These are phyloP conservation scores for Pseudorasbora parva DNA, from an alignment of 2,113 vertebrate species.

Conservation along the genomic window DNA sequence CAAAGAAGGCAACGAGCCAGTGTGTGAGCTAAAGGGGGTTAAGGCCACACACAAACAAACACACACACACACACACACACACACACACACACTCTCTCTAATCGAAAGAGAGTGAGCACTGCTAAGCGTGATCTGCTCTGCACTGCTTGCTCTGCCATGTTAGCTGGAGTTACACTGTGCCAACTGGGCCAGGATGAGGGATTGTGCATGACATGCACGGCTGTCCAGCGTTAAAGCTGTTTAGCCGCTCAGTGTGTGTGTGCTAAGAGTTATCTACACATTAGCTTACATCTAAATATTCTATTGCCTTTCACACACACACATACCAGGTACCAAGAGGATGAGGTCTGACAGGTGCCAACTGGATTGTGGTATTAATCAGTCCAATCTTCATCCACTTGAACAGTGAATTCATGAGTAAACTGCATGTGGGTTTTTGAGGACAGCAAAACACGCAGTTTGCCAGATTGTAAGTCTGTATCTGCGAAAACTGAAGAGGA, in stretches of 20 bases:
- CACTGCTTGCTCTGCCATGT: conserved; percentile 44
- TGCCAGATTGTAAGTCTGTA: conserved; percentile 17
- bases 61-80: conserved; percentile 20
- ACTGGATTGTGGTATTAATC: conserved; percentile 51
- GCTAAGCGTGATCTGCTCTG: conserved; percentile 33
- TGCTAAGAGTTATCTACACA: conserved; percentile 46
- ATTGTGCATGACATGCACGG: conserved; percentile 73
- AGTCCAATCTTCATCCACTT: conserved; percentile 24
- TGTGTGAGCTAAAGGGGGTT: conserved; percentile 51
- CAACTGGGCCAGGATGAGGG: conserved; percentile 76
- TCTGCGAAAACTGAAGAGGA: conserved; percentile 39
- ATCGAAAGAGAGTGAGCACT: conserved; percentile 43
- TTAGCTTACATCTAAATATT: conserved; percentile 47
- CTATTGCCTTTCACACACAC: conserved; percentile 34
- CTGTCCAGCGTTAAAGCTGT: conserved; percentile 70
- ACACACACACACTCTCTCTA: conserved; percentile 14
- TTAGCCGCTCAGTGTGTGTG: conserved; percentile 60
- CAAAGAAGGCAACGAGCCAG: conserved; percentile 42
- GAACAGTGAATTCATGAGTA: neutral
- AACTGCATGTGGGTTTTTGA: conserved; percentile 23
- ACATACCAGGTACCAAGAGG: neutral
- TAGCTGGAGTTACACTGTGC: conserved; percentile 56
- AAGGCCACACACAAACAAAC: conserved; percentile 41
- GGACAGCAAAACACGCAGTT: neutral
- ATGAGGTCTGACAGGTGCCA: conserved; percentile 61